Conservation (phyloP, 2,113 vertebrate genomes). For the Erythrolamprus reginae region DNA sequence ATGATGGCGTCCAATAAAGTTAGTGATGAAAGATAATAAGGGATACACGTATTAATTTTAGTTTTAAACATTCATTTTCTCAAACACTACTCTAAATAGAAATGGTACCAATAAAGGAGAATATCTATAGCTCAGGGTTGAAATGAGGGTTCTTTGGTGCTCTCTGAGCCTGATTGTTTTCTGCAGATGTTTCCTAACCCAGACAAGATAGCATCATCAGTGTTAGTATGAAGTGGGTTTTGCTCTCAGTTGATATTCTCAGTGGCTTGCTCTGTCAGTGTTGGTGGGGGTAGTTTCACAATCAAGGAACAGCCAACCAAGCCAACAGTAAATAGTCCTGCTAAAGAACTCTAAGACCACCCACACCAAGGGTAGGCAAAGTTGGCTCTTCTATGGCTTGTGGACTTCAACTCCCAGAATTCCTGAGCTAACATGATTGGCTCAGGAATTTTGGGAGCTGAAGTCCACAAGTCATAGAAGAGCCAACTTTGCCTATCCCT, state of each 20-base stretch:
- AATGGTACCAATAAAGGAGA: neutral
- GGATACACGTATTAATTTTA: neutral
- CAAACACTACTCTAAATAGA: neutral
- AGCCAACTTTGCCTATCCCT: too few species aligned
- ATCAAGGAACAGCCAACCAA: neutral
- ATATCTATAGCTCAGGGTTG: neutral
- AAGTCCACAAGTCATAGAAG: too few species aligned
- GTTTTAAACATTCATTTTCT: neutral
- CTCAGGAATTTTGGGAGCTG: too few species aligned
- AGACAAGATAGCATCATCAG: neutral
- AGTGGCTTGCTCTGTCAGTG: neutral
- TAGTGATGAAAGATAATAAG: neutral
- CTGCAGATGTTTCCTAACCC: neutral
- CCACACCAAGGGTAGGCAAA: too few species aligned
- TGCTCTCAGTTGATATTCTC: neutral
- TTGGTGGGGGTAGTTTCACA: neutral
- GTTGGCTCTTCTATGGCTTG: too few species aligned
- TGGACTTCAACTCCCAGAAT: too few species aligned
- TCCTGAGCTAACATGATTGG: too few species aligned
- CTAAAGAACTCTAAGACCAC: neutral
- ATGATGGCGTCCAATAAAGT: conserved; percentile 28
- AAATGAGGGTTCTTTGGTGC: neutral
- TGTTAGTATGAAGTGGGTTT: neutral
- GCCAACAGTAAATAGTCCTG: neutral
- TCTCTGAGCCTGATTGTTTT: neutral